A percentile compares a stretch with the other conserved stretches of the same genome.
phyloP scores from a whole-genome alignment of 2,797 vertebrate species.

The Malurus splendens region DNA sequence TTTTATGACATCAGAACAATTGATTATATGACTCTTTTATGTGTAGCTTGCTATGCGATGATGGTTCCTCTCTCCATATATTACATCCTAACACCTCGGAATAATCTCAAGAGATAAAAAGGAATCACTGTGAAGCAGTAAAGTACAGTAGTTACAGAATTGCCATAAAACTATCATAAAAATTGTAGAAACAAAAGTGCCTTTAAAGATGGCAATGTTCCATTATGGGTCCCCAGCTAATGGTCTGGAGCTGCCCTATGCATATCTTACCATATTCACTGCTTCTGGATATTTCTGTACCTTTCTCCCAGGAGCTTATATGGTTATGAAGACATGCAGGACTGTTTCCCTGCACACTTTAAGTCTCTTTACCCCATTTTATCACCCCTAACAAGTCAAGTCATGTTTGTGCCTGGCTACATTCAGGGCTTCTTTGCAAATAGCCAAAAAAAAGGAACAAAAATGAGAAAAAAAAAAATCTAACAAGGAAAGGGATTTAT shows the following conservation, averaged over 20 bases:
- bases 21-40: constrained; percentile 41
- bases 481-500: neutral
- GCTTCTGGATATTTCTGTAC: constrained; percentile 20
- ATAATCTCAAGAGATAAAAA: constrained; percentile 23
- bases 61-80: constrained; percentile 18
- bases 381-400: neutral
- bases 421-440: neutral
- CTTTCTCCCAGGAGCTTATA: neutral
- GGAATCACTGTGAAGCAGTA: neutral
- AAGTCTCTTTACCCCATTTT: neutral
- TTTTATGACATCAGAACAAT: constrained; percentile 57
- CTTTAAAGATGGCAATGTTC: constrained; percentile 28
- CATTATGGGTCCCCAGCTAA: constrained; percentile 22
- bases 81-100: constrained; percentile 20
- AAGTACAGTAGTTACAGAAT: constrained; percentile 33
- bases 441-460: accelerated
- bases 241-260: neutral
- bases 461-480: neutral
- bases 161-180: constrained; percentile 35
- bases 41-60: neutral
- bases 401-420: neutral
- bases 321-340: neutral
- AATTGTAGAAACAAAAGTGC: constrained; percentile 37
- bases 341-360: neutral
- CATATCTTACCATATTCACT: neutral